phyloP scores from a whole-genome alignment of 2,797 vertebrate genomes.

The Arctocebus calabarensis region DNA sequence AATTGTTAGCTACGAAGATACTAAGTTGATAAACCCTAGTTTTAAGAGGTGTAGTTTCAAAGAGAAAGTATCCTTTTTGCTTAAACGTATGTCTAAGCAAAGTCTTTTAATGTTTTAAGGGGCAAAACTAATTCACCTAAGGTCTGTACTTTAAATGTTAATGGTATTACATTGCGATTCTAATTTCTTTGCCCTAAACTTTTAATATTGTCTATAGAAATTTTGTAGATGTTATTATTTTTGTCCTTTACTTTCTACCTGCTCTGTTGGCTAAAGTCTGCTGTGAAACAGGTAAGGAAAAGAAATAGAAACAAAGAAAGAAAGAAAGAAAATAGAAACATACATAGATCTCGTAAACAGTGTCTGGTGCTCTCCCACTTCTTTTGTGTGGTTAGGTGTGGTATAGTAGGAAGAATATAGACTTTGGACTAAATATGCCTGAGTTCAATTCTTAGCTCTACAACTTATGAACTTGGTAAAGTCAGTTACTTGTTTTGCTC shows the following conservation, averaged over 20 bases:
- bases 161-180: background rate
- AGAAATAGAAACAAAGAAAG: background rate
- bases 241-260: background rate
- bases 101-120: background rate
- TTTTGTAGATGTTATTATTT: background rate
- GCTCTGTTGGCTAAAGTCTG: background rate
- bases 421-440: slow-evolving; percentile 15
- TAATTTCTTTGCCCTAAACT: background rate
- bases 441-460: background rate
- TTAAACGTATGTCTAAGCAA: background rate
- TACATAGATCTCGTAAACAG: background rate
- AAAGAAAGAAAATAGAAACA: background rate
- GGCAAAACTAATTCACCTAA: background rate
- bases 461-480: background rate
- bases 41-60: slow-evolving; percentile 20
- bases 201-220: slow-evolving; percentile 16
- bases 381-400: too few species aligned
- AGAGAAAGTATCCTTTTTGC: background rate
- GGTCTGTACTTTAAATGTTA: background rate
- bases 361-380: background rate
- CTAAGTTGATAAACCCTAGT: background rate
- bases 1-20: background rate
- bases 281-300: background rate
- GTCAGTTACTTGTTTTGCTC: background rate
- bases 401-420: background rate